Base-by-base conservation (phyloP, 2,113 vertebrate species). In the Pomatostomus ruficeps region DNA sequence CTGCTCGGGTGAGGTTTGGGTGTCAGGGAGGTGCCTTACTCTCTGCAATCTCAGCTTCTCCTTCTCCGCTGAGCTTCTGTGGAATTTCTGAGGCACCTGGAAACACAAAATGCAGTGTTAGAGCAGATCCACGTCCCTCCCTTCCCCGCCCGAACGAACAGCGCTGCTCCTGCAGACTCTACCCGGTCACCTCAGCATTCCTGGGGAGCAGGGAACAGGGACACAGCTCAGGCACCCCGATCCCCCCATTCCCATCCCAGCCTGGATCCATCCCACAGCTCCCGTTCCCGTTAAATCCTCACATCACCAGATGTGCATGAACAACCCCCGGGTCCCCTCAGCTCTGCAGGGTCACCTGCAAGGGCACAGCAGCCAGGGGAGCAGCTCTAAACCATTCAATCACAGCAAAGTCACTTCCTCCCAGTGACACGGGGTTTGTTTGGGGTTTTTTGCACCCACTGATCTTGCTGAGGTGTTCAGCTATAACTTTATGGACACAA, bases 11-110 rank as follows among this genome's bases (percentile, higher is more conserved):
- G 28, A 23, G n/a, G 23, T 24, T 0, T 25, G 77, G 38, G 61
- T 14, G 77, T 9, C 59, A 67, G 77, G 68, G 61, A 66, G 89
- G 40, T 11, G 42, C 52, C 98, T 98, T 97, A 98, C 98, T 91
- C 91, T 98, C 68, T 98, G 97, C 66, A 96, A 94, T 93, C 78
- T 96, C 67, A 97, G 94, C 93, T 93, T 97, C 96, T 92, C 95
- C 97, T 98, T 98, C 96, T 98, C 98, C 25, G 97, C 87, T 14
- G 97, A 97, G 33, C 62, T 90, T 71, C 70, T 96, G 76, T 88
- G 63, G 61, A 42, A 45, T 78, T 97, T 98, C 96, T 96, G 97
- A 86, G 95, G 52, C 8, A 95, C 91, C 98, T 98, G 97, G 38
- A 98, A 98, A 7, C 2, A 97, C 84, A 97, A 89, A 81, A 76